A percentile compares a stretch with the other conserved stretches of the same genome.
phyloP scores from a whole-genome alignment of 2,888 invertebrate genomes.

The Rambutsinella grinnellia region DNA sequence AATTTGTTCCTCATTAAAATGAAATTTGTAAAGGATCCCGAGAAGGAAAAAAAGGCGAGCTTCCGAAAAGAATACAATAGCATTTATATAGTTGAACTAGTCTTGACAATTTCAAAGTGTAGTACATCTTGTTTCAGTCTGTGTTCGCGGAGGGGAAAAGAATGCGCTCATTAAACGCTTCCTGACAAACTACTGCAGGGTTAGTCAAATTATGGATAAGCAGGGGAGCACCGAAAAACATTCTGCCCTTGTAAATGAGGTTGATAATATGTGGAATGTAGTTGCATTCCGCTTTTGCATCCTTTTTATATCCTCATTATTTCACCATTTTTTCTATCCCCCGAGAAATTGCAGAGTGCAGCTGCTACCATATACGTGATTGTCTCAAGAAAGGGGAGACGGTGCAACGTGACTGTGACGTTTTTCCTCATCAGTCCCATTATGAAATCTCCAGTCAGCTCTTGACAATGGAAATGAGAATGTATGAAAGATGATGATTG shows the following conservation, averaged over 20 bases:
- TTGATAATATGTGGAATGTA: slow-evolving; percentile 29
- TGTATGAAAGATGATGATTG: slow-evolving; percentile 37
- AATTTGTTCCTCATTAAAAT: slow-evolving; percentile 48
- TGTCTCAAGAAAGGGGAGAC: too few species aligned
- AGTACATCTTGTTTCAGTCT: background rate
- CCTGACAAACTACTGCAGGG: slow-evolving; percentile 31
- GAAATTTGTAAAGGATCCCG: slow-evolving; percentile 37
- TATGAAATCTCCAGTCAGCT: too few species aligned
- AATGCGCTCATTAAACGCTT: slow-evolving; percentile 31
- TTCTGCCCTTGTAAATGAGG: slow-evolving; percentile 41
- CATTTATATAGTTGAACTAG: too few species aligned
- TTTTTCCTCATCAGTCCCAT: too few species aligned
- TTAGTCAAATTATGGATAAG: slow-evolving; percentile 34
- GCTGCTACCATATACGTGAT: too few species aligned
- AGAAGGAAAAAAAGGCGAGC: slow-evolving; percentile 4
- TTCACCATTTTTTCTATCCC: slow-evolving; percentile 40
- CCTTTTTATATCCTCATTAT: slow-evolving; percentile 46
- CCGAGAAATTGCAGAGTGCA: too few species aligned
- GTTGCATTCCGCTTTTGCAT: slow-evolving; percentile 30
- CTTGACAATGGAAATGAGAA: too few species aligned
- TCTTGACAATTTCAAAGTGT: background rate
- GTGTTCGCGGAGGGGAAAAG: background rate
- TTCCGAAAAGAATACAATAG: too few species aligned
- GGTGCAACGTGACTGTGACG: too few species aligned
- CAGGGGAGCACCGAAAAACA: slow-evolving; percentile 24